phyloP scores from a whole-genome alignment of 2,113 vertebrate genomes.

The Anser brachyrhynchus region DNA sequence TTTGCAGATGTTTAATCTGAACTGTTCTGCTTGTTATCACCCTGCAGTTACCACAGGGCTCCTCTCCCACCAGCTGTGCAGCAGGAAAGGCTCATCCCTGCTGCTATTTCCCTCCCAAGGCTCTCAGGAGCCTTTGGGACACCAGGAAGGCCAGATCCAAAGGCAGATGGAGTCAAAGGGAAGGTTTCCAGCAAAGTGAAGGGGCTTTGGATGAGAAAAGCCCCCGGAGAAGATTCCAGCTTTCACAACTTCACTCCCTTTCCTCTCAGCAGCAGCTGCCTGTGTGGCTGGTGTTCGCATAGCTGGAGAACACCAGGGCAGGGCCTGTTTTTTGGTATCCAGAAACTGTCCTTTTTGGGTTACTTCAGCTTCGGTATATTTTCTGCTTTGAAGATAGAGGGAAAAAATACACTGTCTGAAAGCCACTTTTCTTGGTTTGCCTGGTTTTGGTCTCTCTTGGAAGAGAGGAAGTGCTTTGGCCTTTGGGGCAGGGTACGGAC shows the following conservation, averaged over 20 bases:
- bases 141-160: not conserved
- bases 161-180: not conserved
- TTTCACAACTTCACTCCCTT: not conserved
- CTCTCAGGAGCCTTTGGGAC: not conserved
- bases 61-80: not conserved
- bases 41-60: not conserved
- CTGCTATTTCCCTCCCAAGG: not conserved
- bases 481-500: not conserved
- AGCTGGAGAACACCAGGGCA: not conserved
- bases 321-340: not conserved
- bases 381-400: not conserved
- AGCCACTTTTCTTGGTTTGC: not conserved
- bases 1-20: not conserved
- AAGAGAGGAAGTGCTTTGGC: not conserved
- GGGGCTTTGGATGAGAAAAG: not conserved
- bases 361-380: conserved; percentile 20
- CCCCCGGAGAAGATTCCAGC: rapidly evolving
- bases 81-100: not conserved
- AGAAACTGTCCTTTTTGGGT: not conserved
- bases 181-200: not conserved
- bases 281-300: not conserved
- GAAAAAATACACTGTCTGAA: not conserved
- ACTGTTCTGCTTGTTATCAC: not conserved
- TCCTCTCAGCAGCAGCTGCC: not conserved
- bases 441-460: not conserved